Percentiles rank a stretch among this genome's conserved stretches.
Conservation (phyloP, 1,140 invertebrate genomes). For the Plutomurus gul region DNA sequence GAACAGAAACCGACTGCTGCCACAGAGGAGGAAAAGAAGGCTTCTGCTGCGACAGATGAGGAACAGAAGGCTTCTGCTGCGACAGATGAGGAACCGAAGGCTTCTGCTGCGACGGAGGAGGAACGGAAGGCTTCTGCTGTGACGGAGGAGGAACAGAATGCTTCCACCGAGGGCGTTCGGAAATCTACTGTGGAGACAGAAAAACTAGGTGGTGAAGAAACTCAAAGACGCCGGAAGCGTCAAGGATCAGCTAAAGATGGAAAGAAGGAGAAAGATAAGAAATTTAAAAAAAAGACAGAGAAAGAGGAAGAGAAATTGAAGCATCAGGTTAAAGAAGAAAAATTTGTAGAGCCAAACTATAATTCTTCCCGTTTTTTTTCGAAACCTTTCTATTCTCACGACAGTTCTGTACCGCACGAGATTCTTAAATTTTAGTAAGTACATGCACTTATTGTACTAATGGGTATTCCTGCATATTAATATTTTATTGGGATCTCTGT, state of each 20-base stretch:
- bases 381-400: background rate
- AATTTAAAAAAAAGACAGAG: background rate
- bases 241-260: background rate
- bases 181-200: background rate
- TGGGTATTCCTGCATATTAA: background rate
- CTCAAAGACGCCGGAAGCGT: background rate
- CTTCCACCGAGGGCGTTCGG: background rate
- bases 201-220: background rate
- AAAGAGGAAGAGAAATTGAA: background rate
- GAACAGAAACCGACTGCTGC: too few species aligned
- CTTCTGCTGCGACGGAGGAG: background rate
- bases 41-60: too few species aligned
- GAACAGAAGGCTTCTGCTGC: too few species aligned
- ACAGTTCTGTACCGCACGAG: conserved; percentile 3
- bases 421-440: conserved; percentile 44
- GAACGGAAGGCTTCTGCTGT: too few species aligned
- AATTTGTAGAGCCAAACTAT: conserved; percentile 5
- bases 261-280: background rate
- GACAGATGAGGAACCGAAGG: too few species aligned
- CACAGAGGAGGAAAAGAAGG: too few species aligned
- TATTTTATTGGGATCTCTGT: background rate
- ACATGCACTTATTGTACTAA: background rate
- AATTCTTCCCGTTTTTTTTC: background rate
- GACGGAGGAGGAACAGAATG: background rate
- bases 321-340: background rate